Evolutionary conservation across 2,888 invertebrate genomes (phyloP).

Genomic region (Panorpa germanica): DNA sequence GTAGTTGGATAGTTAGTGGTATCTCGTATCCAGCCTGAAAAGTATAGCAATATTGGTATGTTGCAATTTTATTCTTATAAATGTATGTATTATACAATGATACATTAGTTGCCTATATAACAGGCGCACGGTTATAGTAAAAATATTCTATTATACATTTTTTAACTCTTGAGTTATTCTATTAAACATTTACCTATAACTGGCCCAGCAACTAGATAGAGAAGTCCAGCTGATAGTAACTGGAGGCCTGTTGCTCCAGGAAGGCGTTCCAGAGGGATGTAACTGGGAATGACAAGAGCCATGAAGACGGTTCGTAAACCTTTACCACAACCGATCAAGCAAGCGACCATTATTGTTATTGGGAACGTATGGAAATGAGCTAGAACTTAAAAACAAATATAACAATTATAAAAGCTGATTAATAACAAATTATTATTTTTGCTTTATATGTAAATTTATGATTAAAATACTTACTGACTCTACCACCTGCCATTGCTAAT

Average conservation of each 20-base stretch:
- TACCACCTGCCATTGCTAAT: conserved; percentile 41
- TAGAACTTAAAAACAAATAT: conserved; percentile 28
- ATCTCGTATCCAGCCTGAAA: conserved; percentile 44
- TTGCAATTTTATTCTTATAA: too few relatives aligned
- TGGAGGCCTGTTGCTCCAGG: conserved; percentile 55
- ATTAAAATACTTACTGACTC: conserved; percentile 30
- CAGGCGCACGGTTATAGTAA: neutral
- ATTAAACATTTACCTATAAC: conserved; percentile 36
- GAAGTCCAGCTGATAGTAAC: conserved; percentile 41
- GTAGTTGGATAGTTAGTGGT: conserved; percentile 36
- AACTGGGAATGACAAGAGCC: conserved; percentile 50
- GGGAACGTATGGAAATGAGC: conserved; percentile 36
- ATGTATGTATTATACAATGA: conserved; percentile 1
- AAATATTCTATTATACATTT: conserved; percentile 4
- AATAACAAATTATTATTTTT: conserved; percentile 2
- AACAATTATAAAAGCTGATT: conserved; percentile 4
- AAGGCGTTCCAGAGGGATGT: conserved; percentile 46
- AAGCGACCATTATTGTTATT: conserved; percentile 34
- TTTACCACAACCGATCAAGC: conserved; percentile 50
- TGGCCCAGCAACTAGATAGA: conserved; percentile 40
- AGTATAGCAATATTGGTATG: conserved; percentile 9
- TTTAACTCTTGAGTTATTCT: too few relatives aligned
- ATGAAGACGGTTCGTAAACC: conserved; percentile 54
- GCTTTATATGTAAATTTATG: conserved; percentile 3
- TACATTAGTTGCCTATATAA: too few relatives aligned